Percentiles rank a stretch among this genome's conserved stretches.
Conservation (phyloP, 2,888 invertebrate species). For the Iselma pallidipennis region DNA sequence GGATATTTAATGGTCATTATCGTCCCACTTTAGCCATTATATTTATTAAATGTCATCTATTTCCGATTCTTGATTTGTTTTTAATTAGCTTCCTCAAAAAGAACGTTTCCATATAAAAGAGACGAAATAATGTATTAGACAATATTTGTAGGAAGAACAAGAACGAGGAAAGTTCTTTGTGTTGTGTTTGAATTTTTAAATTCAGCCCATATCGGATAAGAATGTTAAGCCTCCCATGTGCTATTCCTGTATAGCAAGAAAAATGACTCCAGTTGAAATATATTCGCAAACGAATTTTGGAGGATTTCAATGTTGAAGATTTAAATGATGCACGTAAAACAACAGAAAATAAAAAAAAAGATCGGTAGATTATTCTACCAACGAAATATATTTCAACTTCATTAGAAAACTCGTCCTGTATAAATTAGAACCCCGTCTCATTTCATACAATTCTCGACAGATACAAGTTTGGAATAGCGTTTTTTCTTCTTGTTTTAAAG, state of each 20-base stretch:
- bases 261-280: not conserved
- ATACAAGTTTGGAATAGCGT: conserved; percentile 2
- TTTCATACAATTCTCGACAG: conserved; percentile 1
- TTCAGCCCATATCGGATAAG: not conserved
- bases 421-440: conserved; percentile 8
- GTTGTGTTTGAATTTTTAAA: not conserved
- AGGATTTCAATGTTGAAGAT: not conserved
- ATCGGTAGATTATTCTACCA: not conserved
- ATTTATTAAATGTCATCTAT: too few species aligned
- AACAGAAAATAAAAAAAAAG: not conserved
- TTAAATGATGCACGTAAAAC: too few species aligned
- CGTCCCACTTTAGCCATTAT: too few species aligned
- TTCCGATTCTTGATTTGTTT: too few species aligned
- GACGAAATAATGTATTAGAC: too few species aligned
- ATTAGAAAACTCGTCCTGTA: not conserved
- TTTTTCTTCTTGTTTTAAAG: not conserved
- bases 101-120: too few species aligned
- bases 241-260: not conserved
- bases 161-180: not conserved
- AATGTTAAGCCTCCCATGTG: not conserved
- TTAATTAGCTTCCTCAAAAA: too few species aligned
- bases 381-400: not conserved
- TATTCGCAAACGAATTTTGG: not conserved
- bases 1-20: too few species aligned
- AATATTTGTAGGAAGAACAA: too few species aligned